phyloP scores from a whole-genome alignment of 2,113 vertebrate genomes.

The Ammodytes marinus region DNA sequence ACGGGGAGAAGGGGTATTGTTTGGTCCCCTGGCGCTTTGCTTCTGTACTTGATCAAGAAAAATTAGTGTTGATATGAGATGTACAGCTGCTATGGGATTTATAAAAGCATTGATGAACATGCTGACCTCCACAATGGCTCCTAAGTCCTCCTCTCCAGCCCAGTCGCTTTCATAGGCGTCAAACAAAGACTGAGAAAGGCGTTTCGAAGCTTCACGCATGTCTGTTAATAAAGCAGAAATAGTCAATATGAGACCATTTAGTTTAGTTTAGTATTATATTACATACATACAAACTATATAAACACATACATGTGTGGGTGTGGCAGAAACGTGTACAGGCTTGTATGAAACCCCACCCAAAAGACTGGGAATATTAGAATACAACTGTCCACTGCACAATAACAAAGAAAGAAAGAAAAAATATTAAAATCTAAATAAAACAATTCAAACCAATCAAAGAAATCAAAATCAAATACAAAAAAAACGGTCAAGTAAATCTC shows the following conservation, averaged over 20 bases:
- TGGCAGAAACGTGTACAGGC: too few relatives aligned
- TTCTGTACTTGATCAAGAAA: conserved; percentile 12
- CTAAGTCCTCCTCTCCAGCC: conserved; percentile 89
- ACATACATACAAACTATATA: too few relatives aligned
- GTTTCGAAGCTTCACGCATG: conserved; percentile 94
- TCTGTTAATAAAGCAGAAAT: conserved; percentile 77
- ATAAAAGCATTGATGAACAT: background rate
- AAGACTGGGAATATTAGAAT: too few relatives aligned
- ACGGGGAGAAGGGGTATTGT: background rate
- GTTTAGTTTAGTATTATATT: too few relatives aligned
- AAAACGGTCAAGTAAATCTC: too few relatives aligned
- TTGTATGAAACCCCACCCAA: too few relatives aligned
- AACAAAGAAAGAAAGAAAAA: too few relatives aligned
- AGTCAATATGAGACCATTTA: background rate
- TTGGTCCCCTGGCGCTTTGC: background rate
- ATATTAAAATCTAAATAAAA: too few relatives aligned
- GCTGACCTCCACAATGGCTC: conserved; percentile 88
- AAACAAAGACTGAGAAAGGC: conserved; percentile 90
- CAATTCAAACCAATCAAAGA: too few relatives aligned
- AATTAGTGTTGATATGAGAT: background rate
- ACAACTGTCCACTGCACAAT: too few relatives aligned
- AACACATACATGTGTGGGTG: too few relatives aligned
- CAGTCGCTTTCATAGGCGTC: conserved; percentile 90
- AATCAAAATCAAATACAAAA: too few relatives aligned
- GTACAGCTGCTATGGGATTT: background rate